Evolutionary conservation across 53 echinoderm and acorn worm species (phyloP).

Genomic region (Crossaster papposus): DNA sequence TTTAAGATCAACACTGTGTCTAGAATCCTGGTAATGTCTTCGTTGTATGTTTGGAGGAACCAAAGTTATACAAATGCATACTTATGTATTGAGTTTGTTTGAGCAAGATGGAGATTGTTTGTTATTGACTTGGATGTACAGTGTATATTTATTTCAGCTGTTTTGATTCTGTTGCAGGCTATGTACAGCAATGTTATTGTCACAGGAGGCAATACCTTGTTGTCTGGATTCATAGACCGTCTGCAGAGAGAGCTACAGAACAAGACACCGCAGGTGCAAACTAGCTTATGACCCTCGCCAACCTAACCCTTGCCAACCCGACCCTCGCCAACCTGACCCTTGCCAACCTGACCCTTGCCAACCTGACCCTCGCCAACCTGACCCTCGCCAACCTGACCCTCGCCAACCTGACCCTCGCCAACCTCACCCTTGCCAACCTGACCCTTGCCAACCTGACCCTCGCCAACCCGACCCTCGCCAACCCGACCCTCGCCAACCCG

Average conservation of each 20-base stretch:
- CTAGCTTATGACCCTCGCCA: background rate
- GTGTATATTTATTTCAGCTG: background rate
- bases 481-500: background rate
- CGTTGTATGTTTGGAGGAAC: no score
- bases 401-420: no score
- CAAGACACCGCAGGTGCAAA: constrained; percentile 82
- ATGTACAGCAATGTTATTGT: constrained; percentile 98
- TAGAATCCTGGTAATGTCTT: no score
- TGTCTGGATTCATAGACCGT: constrained; percentile 92
- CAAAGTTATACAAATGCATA: no score
- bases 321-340: no score
- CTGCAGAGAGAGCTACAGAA: constrained; percentile 88
- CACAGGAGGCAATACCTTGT: constrained; percentile 90
- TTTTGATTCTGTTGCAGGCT: constrained; percentile 63
- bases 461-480: background rate
- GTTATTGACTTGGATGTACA: background rate
- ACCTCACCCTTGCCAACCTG: no score
- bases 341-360: no score
- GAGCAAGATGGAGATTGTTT: background rate
- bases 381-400: no score
- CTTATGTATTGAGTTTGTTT: background rate
- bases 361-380: no score
- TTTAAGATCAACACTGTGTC: background rate
- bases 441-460: background rate
- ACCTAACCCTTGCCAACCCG: no score